Base-by-base conservation (phyloP, 2,797 vertebrate genomes). In the Pogoniulus pusillus region DNA sequence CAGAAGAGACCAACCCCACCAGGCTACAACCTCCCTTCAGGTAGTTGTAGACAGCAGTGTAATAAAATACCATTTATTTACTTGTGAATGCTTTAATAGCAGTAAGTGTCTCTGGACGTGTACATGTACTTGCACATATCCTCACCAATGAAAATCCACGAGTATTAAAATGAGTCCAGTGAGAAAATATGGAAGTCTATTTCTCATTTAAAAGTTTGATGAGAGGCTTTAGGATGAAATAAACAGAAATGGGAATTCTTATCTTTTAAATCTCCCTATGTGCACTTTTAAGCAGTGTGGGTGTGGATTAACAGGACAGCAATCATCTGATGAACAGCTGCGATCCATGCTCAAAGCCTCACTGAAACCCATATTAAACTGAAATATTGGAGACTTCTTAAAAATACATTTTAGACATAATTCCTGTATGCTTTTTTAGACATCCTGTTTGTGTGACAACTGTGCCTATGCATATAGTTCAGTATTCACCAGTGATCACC, bases 301-400 rank as follows among this genome's bases (percentile, higher is more conserved):
- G 58, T 74, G 58, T 78, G 78, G 51, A 90, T 79, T 51, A 82
- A 65, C 55, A 91, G 47, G 80, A 65, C 2, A 83, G 71, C 34
- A 69, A 81, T 75, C 41, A 85, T 65, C 45, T 59, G 89, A 92
- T 12, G 47, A 90, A 84, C 57, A 84, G 77, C 81, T 94, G 74
- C 64, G 45, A 79, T 45, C 39, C 64, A 29, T 7, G 58, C 57
- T 60, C 89, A 68, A 10, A 72, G 60, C 30, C 9, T 65, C 47
- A 55, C 14, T 39, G 71, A 94, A 90, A 76, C 3, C 7, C 7
- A 4, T 76, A 80, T 51, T 79, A 63, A 86, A 88, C 4, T 73
- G 53, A 94, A 90, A 82, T 74, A 86, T 0, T 37, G 10, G 29
- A 90, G 29, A 60, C 2, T 10, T 60, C 86, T 85, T 68, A 41